A percentile compares a stretch with the other conserved stretches of the same genome.
phyloP scores from a whole-genome alignment of 2,888 invertebrate genomes.

The Aleiodes leptofemur region DNA sequence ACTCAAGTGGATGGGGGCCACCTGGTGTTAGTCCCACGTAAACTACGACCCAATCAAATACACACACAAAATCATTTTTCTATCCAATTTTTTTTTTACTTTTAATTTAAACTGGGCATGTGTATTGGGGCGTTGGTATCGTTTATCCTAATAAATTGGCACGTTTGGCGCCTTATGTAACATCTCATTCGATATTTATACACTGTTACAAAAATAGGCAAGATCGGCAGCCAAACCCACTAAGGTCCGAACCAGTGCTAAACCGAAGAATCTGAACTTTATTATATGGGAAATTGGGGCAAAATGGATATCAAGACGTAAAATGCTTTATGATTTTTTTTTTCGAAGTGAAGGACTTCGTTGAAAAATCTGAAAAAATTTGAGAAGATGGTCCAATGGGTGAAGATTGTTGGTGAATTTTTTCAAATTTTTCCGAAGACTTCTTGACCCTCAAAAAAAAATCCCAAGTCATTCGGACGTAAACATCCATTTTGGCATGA shows the following conservation, averaged over 20 bases:
- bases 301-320: too few relatives aligned
- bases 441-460: too few relatives aligned
- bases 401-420: too few relatives aligned
- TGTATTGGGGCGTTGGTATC: conserved; percentile 24
- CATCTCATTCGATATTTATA: conserved; percentile 65
- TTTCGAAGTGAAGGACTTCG: too few relatives aligned
- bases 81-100: not conserved
- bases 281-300: not conserved
- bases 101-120: conserved; percentile 9
- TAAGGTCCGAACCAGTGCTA: conserved; percentile 47
- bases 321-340: too few relatives aligned
- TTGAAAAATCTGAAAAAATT: too few relatives aligned
- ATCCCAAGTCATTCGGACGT: too few relatives aligned
- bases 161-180: conserved; percentile 67
- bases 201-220: conserved; percentile 67
- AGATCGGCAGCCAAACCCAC: conserved; percentile 52
- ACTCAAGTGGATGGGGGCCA: conserved; percentile 20
- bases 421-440: too few relatives aligned
- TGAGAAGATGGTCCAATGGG: too few relatives aligned
- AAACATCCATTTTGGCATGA: too few relatives aligned
- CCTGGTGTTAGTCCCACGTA: conserved; percentile 23
- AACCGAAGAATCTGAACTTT: conserved; percentile 12
- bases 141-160: conserved; percentile 51
- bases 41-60: conserved; percentile 33
- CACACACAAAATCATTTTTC: not conserved